Evolutionary conservation across 2,113 vertebrate species (phyloP).

Genomic region (Sceloporus undulatus): DNA sequence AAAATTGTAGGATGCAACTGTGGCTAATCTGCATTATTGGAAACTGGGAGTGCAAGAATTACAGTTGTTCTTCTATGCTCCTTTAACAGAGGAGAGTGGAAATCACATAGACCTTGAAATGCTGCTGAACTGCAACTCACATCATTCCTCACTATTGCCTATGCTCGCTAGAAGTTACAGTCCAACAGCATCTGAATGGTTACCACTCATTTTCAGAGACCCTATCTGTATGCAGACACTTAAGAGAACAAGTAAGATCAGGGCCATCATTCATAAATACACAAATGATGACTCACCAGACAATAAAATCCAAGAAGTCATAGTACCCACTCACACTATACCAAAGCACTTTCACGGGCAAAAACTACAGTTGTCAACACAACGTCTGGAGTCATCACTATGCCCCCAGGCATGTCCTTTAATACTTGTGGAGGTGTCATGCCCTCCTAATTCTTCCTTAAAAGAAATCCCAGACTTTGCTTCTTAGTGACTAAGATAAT

Average conservation of each 20-base stretch:
- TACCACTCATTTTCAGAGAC: too few species aligned
- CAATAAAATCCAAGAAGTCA: background rate
- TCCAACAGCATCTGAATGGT: too few species aligned
- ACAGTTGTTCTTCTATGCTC: background rate
- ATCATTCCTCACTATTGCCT: too few species aligned
- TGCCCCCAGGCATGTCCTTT: background rate
- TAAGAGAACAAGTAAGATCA: too few species aligned
- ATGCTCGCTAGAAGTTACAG: too few species aligned
- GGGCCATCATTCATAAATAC: too few species aligned
- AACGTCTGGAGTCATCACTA: background rate
- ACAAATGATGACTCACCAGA: too few species aligned
- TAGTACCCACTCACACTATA: background rate
- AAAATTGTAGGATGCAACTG: background rate
- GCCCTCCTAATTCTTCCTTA: too few species aligned
- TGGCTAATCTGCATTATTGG: background rate
- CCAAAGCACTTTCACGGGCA: background rate
- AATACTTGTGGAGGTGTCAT: background rate
- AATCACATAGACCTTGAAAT: too few species aligned
- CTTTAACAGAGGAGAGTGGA: background rate
- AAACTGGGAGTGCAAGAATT: background rate
- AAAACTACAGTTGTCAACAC: background rate
- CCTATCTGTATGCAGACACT: too few species aligned
- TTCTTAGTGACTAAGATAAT: background rate
- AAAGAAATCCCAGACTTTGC: too few species aligned
- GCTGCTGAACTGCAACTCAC: too few species aligned